Base-by-base conservation (phyloP, 2,888 invertebrate genomes). In the Parelbella ahira region DNA sequence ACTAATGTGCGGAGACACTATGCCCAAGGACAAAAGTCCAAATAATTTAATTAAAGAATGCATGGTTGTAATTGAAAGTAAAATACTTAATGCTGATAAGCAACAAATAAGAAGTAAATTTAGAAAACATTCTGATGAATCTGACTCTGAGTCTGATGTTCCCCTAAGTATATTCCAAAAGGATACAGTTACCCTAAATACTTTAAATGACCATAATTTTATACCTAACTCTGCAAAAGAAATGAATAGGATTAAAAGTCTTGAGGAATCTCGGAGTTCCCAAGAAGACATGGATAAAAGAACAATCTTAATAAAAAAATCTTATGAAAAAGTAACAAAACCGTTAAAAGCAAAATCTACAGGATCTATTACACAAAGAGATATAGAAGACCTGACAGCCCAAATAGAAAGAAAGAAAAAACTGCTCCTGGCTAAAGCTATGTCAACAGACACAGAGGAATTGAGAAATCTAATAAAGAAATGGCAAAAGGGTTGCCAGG, bases 401-500 rank as follows among this genome's bases (percentile, higher is more conserved):
- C 67, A 79, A 37, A 88, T 89, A 45, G 70, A 75, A 42, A 56
- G 53, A 1, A 89, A 89, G 51, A 81, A 86, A 48, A 78, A 73
- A 47, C 48, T 76, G 3, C 61, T 86, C 0, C 29, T 82, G 36
- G 77, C 78, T 0, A 69, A 73, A 57, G 57, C 74, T 12, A 63
- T 75, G 45, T 70, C 77, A 8, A 72, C 81, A 32, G 88, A 89
- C 21, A 77, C 82, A 0, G 78, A 78, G 46, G 89, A 90, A 56
- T 53, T 90, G 3, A 60, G 79, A 44, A 63, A 48, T 21, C 63
- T 88, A 12, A 89, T 90, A 13, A 77, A 82, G 43, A 88, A 79
- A 51, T 90, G 90, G 90, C 84, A 87, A 50, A 77, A 68, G 37
- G 89, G 88, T 1, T 90, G 90, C 47, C 88, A 88, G 48, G 75